Evolutionary conservation across 2,888 invertebrate species (phyloP), one percentile per base, ranked within the genome.

Genomic region (Metopia argyrocephala): DNA sequence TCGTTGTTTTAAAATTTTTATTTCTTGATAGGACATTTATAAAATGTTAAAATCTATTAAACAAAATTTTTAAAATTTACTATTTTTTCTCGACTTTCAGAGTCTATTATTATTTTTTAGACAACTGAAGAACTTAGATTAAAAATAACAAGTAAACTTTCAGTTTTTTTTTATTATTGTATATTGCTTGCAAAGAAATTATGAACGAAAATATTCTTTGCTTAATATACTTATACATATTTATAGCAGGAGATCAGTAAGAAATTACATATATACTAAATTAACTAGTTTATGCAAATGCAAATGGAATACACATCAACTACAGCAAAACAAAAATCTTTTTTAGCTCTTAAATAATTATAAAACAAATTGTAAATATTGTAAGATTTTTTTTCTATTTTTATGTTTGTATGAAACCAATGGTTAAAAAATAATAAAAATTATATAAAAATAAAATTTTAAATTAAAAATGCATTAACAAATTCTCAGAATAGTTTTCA

Each of bases 361-460:
- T 76, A 84, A 84, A 76, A 70, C 75, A 83, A 83, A 68, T 83
- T 87, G 87, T 87, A 87, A 85, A 87, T 87, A 87, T 86, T 86
- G 86, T 86, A 86, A 86, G 86, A 87, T 87, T 86, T 87, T 73
- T 86, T 87, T 87, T 85, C 86, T 87, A 87, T 87, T 87, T 87
- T 87, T 87, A 87, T 87, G 87, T 87, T 87, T 87, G 85, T 87
- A 87, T 86, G 85, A 86, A 86, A 86, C 85, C 85, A 86, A 86
- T 86, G 86, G 85, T n/a, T 86, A 86, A 83, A 80, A 85, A 87
- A 85, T 86, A 85, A 83, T 83, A 84, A 83, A 84, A 84, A 84
- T 82, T 83, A 84, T 81, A 81, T 81, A 75, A 80, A 85, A 85
- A 86, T 86, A 84, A 87, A 86, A 83, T 84, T 86, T 84, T 84